These are phyloP conservation scores for Cyclophora albipunctata DNA, from an alignment of 2,888 invertebrate species.

Conservation along the genomic window DNA sequence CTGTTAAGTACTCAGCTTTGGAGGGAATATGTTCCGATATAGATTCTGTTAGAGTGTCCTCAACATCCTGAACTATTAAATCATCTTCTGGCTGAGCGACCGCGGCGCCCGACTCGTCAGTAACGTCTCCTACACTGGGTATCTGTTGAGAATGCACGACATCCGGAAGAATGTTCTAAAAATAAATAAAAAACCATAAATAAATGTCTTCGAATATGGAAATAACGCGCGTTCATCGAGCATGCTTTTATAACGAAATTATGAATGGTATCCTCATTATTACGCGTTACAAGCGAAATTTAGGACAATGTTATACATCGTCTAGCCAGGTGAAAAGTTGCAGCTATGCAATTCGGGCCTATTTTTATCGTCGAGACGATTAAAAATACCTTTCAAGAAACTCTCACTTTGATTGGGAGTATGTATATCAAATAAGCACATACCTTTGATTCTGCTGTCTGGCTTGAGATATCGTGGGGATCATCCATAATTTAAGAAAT, in stretches of 20 bases:
- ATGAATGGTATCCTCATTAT: slow-evolving; percentile 3
- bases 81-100: slow-evolving; percentile 30
- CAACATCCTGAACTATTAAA: slow-evolving; percentile 28
- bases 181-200: slow-evolving; percentile 64
- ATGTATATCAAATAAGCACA: slow-evolving; percentile 12
- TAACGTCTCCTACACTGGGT: slow-evolving; percentile 43
- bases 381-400: slow-evolving; percentile 44
- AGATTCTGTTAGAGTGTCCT: slow-evolving; percentile 52
- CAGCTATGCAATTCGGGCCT: slow-evolving; percentile 49
- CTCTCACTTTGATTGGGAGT: slow-evolving; percentile 16
- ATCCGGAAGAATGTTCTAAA: slow-evolving; percentile 74
- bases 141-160: slow-evolving; percentile 71
- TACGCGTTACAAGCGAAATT: neutral
- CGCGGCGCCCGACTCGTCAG: slow-evolving; percentile 32
- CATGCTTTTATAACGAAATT: slow-evolving; percentile 8
- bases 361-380: slow-evolving; percentile 48
- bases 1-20: slow-evolving; percentile 51
- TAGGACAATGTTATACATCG: slow-evolving; percentile 16
- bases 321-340: slow-evolving; percentile 28
- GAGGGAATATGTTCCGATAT: slow-evolving; percentile 65
- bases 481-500: slow-evolving; percentile 69
- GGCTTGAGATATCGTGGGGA: slow-evolving; percentile 41
- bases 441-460: slow-evolving; percentile 56
- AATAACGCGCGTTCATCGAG: slow-evolving; percentile 12
- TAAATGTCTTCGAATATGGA: slow-evolving; percentile 27